These are phyloP conservation scores for Globia sparganii DNA, from an alignment of 2,888 invertebrate genomes.

Conservation along the genomic window DNA sequence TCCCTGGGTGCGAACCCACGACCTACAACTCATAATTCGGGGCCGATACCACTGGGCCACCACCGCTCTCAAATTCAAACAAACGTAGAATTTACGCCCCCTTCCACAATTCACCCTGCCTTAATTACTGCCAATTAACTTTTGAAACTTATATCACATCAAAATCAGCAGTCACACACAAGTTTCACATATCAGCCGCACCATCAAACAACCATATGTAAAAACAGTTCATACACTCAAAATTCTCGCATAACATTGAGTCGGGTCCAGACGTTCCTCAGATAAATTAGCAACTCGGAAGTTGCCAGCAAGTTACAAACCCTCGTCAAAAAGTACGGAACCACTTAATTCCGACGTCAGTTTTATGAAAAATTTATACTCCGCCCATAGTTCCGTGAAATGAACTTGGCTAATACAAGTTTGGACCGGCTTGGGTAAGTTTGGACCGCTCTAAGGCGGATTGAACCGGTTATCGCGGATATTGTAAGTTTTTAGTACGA, in stretches of 20 bases:
- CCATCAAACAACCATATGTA: slow-evolving; percentile 26
- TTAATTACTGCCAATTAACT: too few relatives aligned
- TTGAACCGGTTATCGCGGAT: slow-evolving; percentile 60
- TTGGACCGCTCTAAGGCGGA: slow-evolving; percentile 47
- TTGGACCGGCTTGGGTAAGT: slow-evolving; percentile 51
- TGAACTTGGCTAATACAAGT: slow-evolving; percentile 66
- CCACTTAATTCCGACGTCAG: slow-evolving; percentile 73
- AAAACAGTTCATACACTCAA: slow-evolving; percentile 38
- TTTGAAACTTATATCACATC: background rate
- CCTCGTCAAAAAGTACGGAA: slow-evolving; percentile 70
- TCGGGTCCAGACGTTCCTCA: slow-evolving; percentile 47
- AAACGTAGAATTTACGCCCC: background rate
- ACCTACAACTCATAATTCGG: too few relatives aligned
- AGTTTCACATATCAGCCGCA: slow-evolving; percentile 7
- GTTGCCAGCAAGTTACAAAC: slow-evolving; percentile 55
- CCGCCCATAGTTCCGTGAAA: slow-evolving; percentile 63
- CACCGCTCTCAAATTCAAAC: background rate
- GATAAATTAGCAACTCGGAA: slow-evolving; percentile 64
- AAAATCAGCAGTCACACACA: background rate
- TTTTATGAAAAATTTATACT: slow-evolving; percentile 75
- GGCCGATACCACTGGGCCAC: background rate
- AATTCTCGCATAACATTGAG: slow-evolving; percentile 42
- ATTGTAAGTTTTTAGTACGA: slow-evolving; percentile 63
- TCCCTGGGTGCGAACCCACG: background rate
- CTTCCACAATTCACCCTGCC: background rate